Evolutionary conservation across 2,113 vertebrate genomes (phyloP).

Genomic region (Willisornis vidua): DNA sequence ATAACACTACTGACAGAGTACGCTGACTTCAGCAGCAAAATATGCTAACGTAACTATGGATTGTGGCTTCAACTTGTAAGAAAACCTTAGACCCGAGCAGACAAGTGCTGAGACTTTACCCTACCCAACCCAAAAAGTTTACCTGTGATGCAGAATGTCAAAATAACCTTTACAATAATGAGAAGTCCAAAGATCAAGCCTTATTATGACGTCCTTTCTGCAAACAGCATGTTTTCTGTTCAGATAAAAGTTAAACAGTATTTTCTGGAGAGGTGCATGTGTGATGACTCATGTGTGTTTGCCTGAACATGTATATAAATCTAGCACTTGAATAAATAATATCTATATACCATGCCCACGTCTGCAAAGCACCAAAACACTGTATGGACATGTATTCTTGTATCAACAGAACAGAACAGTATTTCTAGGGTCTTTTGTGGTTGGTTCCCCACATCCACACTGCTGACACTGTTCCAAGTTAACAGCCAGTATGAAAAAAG

Average conservation of each 20-base stretch:
- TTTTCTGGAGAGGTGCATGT: background rate
- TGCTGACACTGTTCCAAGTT: background rate
- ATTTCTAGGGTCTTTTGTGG: background rate
- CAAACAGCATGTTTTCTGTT: constrained; percentile 10
- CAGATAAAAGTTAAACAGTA: background rate
- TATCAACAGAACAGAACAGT: background rate
- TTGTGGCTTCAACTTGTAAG: background rate
- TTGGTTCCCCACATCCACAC: background rate
- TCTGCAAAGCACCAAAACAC: constrained; percentile 11
- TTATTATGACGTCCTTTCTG: background rate
- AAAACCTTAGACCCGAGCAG: background rate
- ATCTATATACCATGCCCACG: background rate
- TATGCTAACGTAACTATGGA: background rate
- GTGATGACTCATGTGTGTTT: background rate
- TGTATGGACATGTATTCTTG: background rate
- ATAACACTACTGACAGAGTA: background rate
- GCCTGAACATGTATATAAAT: constrained; percentile 4
- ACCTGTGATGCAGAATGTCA: background rate
- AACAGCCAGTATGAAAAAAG: background rate
- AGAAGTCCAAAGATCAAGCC: background rate
- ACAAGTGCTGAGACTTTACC: background rate
- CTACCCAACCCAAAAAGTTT: background rate
- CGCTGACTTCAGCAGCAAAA: background rate
- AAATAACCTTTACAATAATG: background rate
- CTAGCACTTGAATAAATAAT: constrained; percentile 2